These are phyloP conservation scores for Tipula unca DNA, from an alignment of 2,888 invertebrate genomes.

Conservation along the genomic window DNA sequence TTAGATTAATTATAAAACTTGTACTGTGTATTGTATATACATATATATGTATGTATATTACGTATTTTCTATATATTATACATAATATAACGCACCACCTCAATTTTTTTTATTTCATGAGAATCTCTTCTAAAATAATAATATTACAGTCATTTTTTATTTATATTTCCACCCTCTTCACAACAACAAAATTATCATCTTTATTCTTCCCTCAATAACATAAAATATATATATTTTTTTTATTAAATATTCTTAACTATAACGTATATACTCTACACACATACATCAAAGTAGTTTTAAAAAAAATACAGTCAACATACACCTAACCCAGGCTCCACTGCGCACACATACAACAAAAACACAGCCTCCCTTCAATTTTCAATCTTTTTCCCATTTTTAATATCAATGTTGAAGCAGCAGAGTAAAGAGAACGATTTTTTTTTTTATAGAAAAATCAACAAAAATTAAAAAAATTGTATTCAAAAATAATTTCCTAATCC, in stretches of 20 bases:
- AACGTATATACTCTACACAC: neutral
- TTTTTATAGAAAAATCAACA: neutral
- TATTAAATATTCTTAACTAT: conserved; percentile 1
- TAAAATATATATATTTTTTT: neutral
- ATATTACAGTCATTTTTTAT: neutral
- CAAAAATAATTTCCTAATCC: conserved; percentile 14
- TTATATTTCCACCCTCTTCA: neutral
- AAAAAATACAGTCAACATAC: neutral
- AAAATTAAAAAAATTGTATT: conserved; percentile 14
- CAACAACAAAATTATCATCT: neutral
- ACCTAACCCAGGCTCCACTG: neutral
- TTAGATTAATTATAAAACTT: neutral
- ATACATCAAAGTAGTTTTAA: neutral
- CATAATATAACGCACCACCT: neutral
- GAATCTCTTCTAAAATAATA: neutral
- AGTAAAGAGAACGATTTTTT: neutral
- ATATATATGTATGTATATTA: neutral
- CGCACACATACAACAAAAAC: neutral
- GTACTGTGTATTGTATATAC: neutral
- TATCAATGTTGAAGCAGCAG: conserved; percentile 8
- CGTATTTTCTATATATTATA: no score
- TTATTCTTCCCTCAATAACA: conserved; percentile 8
- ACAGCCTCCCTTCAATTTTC: neutral
- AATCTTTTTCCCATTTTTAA: neutral
- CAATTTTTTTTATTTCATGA: neutral